phyloP scores from a whole-genome alignment of 35 echinoderm and acorn worm species.

The Eucidaris tribuloides region DNA sequence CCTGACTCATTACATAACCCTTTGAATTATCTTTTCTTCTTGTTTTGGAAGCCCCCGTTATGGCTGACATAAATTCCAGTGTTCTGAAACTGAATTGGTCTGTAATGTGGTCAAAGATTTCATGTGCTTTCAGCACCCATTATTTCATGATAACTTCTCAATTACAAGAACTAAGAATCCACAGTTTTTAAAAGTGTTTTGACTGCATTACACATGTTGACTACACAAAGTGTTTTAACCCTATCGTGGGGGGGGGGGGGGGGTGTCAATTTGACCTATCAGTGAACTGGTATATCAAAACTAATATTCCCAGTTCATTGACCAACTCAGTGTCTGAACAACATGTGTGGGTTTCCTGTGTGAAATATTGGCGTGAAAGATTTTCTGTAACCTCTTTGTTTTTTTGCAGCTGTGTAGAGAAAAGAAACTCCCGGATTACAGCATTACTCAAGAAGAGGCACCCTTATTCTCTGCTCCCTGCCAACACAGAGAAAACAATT shows the following conservation, averaged over 20 bases:
- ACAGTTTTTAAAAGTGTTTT: neutral
- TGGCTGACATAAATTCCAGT: too few species aligned
- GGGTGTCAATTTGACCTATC: neutral
- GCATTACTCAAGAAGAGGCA: conserved; percentile 42
- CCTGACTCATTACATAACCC: too few species aligned
- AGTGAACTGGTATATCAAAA: neutral
- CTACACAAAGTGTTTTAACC: neutral
- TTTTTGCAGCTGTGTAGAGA: conserved; percentile 38
- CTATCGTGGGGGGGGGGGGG: neutral
- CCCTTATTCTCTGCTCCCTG: conserved; percentile 48
- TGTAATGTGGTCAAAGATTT: too few species aligned
- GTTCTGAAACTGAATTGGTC: too few species aligned
- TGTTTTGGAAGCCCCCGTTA: too few species aligned
- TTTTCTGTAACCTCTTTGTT: neutral
- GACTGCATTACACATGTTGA: neutral
- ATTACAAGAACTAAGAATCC: neutral
- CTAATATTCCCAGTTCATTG: neutral
- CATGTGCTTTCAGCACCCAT: too few species aligned
- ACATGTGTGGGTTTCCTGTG: neutral
- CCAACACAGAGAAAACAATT: conserved; percentile 29
- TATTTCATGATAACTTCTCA: too few species aligned
- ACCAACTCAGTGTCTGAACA: neutral
- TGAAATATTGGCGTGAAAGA: neutral
- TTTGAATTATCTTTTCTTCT: too few species aligned
- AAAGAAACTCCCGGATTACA: conserved; percentile 36